Evolutionary conservation across 64 coral and sea anemone species (phyloP).

Genomic region (Dendronephthya gigantea): DNA sequence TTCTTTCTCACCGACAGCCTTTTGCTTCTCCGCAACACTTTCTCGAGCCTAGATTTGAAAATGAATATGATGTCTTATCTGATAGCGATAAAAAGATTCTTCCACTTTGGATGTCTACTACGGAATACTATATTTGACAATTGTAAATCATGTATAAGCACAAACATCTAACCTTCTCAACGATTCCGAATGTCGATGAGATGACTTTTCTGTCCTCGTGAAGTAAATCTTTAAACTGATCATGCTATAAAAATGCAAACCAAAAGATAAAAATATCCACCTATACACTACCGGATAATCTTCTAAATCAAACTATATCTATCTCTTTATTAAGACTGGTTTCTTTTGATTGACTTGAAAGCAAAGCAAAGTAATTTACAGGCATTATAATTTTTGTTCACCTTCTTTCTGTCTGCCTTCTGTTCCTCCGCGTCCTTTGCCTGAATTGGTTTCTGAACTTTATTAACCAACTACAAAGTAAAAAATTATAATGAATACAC

Average conservation of each 20-base stretch:
- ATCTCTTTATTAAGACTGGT: too few species aligned
- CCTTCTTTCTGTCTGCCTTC: constrained; percentile 14
- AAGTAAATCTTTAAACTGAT: constrained; percentile 6
- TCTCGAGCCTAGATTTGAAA: neutral
- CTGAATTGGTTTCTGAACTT: neutral
- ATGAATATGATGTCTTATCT: neutral
- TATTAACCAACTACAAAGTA: neutral
- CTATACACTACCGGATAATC: too few species aligned
- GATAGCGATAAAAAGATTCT: neutral
- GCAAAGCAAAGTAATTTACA: too few species aligned
- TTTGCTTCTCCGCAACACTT: neutral
- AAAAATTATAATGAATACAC: neutral
- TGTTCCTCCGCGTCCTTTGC: neutral
- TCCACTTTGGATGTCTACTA: too few species aligned
- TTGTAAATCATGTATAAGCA: neutral
- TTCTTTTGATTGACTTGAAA: too few species aligned
- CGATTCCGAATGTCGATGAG: neutral
- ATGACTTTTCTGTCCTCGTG: neutral
- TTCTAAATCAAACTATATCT: too few species aligned
- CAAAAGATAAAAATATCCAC: neutral
- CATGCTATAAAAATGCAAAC: neutral
- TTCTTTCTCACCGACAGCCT: constrained; percentile 5
- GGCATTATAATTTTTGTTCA: too few species aligned
- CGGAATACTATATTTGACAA: neutral
- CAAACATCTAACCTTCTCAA: neutral